Evolutionary conservation across 1,140 invertebrate species (phyloP).

Genomic region (Hypsibius dujardini): DNA sequence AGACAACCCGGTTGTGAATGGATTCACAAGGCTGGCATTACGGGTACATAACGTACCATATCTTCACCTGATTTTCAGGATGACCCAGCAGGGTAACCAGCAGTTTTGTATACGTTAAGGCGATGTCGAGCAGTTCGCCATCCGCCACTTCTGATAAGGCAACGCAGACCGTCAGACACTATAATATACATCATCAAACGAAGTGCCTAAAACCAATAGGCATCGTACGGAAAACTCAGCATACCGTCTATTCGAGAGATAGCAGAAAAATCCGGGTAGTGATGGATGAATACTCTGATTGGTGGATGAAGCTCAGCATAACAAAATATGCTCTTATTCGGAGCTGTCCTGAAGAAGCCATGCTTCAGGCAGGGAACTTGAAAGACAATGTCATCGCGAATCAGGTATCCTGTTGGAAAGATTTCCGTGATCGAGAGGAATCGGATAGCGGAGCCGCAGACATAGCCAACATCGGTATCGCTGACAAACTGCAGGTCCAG

Average conservation of each 20-base stretch:
- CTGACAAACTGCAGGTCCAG: neutral
- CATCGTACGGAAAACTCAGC: neutral
- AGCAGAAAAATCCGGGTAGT: neutral
- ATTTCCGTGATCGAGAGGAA: neutral
- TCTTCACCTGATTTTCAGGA: neutral
- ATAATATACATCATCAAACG: too few species aligned
- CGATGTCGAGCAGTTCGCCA: neutral
- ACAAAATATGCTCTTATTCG: neutral
- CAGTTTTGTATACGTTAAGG: neutral
- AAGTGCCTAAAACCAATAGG: too few species aligned
- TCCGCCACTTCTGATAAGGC: neutral
- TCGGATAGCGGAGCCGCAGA: neutral
- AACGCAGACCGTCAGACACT: too few species aligned
- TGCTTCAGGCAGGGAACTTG: neutral
- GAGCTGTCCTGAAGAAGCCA: neutral
- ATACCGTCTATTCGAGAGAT: slow-evolving; percentile 2
- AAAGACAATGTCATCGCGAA: neutral
- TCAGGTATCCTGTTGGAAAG: neutral
- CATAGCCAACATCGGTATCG: neutral
- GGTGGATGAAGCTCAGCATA: neutral
- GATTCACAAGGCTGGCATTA: too few species aligned
- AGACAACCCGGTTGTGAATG: too few species aligned
- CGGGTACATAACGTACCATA: neutral
- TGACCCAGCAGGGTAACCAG: neutral
- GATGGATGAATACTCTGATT: neutral